These are phyloP conservation scores for Odontocerum albicorne DNA, from an alignment of 2,888 invertebrate genomes.

Conservation along the genomic window DNA sequence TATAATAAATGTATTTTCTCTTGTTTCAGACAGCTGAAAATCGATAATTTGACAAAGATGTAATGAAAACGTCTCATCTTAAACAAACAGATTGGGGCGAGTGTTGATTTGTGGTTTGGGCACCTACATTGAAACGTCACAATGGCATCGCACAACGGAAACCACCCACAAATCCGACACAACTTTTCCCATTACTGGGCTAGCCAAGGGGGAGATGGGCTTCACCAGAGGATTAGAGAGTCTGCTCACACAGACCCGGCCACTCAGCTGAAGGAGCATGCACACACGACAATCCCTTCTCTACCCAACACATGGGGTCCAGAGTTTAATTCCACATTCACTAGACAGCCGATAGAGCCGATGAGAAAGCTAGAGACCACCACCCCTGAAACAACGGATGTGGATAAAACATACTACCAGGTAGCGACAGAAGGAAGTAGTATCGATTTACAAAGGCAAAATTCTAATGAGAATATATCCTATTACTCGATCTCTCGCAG, in stretches of 20 bases:
- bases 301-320: background rate
- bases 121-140: too few relatives aligned
- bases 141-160: conserved; percentile 16
- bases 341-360: background rate
- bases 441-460: conserved; percentile 2
- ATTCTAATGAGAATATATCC: conserved; percentile 19
- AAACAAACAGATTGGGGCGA: too few relatives aligned
- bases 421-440: background rate
- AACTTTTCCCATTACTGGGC: conserved; percentile 9
- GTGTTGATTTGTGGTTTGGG: too few relatives aligned
- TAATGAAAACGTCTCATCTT: too few relatives aligned
- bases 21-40: too few relatives aligned
- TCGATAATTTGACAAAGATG: too few relatives aligned
- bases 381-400: background rate
- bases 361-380: background rate
- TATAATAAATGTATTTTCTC: too few relatives aligned
- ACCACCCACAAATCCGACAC: conserved; percentile 8
- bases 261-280: background rate
- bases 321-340: conserved; percentile 1
- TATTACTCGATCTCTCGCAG: background rate
- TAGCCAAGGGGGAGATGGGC: background rate
- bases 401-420: conserved; percentile 15
- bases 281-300: background rate
- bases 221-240: conserved; percentile 16
- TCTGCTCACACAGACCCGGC: conserved; percentile 14